Base-by-base conservation (phyloP, 1,140 invertebrate species). In the Arctopsyche grandis region DNA sequence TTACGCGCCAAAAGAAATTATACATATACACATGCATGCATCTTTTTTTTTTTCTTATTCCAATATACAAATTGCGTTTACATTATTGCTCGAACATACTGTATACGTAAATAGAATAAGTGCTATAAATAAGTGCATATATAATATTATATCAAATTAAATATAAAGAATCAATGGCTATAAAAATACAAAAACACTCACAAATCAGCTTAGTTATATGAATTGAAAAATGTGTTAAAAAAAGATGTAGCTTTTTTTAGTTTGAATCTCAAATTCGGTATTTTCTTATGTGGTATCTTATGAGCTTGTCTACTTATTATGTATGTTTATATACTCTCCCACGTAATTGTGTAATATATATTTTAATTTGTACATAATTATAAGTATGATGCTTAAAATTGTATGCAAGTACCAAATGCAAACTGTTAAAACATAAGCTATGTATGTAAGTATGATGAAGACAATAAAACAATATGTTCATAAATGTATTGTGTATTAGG, bases 401-500 rank as follows among this genome's bases (percentile, higher is more conserved):
- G 70, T 48, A 38, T 48, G 16, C 70, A 74, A 52, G 70, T 74
- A 74, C 70, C 70, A 74, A 74, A 46, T 19, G 70, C 48, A 16
- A 52, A 52, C 4, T 52, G 3, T 74, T 19, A 74, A 43, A 26
- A 16, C 1, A 74, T 29, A 70, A 70, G 12, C 1, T 52, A 46
- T 46, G 5, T 46, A 24, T 0, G 63, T 76, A 76, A 76, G 74
- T 44, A 63, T 44, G 73, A 79, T 81, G 78, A 81, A 81, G 80
- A 81, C 80, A 81, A 81, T 81, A 81, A 81, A 79, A 79, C 66
- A 79, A 52, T 77, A 77, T 70, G 80, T 81, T 81, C 78, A 81
- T 81, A 81, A 66, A 77, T 79, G 66, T 79, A 48, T 38, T 44
- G 22, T 77, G 9, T 26, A 9, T 66, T 52, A 76, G 52, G 76